Conservation (phyloP, 2,113 vertebrate genomes). For the Sorex araneus region DNA sequence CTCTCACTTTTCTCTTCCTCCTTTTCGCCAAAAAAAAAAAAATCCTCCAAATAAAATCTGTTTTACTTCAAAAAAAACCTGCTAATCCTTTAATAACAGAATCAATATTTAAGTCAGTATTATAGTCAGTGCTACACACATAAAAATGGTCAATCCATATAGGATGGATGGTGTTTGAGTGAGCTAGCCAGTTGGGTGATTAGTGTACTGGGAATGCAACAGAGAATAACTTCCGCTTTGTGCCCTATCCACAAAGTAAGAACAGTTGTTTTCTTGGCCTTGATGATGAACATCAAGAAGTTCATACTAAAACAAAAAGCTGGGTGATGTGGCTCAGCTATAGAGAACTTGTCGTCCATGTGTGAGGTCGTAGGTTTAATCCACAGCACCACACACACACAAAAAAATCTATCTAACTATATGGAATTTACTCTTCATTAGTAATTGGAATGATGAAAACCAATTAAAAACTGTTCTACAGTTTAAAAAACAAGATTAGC, state of each 20-base stretch:
- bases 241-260: background rate
- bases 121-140: constrained; percentile 5
- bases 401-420: too few species aligned
- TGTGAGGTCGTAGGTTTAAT: too few species aligned
- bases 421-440: constrained; percentile 14
- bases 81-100: background rate
- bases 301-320: background rate
- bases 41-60: too few species aligned
- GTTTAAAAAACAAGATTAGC: constrained; percentile 43
- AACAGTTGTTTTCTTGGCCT: background rate
- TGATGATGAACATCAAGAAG: background rate
- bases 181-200: background rate
- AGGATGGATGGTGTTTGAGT: background rate
- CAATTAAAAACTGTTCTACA: background rate
- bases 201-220: background rate
- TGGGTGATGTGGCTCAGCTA: too few species aligned
- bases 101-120: constrained; percentile 31
- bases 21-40: too few species aligned
- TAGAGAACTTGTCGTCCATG: too few species aligned
- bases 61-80: too few species aligned
- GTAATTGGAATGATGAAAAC: constrained; percentile 45
- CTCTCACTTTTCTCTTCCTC: too few species aligned
- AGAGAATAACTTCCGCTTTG: constrained; percentile 19
- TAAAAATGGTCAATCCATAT: background rate
- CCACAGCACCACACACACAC: too few species aligned